A percentile compares a stretch with the other conserved stretches of the same genome.
These are phyloP conservation scores for Eira barbara DNA, from an alignment of 2,113 vertebrate species.

Conservation along the genomic window DNA sequence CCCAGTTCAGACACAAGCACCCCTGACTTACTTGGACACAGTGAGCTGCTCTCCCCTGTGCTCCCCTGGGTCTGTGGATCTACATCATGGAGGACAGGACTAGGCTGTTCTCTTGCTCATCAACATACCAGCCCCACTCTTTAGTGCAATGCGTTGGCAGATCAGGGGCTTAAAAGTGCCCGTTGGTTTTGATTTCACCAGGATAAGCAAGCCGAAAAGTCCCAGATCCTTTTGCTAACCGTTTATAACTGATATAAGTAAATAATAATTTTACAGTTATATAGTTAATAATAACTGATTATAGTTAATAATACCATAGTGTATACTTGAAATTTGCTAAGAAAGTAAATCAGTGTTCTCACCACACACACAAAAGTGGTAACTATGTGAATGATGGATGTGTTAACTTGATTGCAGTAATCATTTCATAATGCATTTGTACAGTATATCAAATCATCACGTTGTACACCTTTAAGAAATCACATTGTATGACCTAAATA, in stretches of 20 bases:
- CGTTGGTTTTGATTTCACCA: background rate
- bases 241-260: no score
- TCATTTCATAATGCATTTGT: background rate
- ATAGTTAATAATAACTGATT: no score
- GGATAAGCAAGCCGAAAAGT: background rate
- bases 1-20: background rate
- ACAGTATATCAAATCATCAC: background rate
- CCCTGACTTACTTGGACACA: background rate
- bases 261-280: no score
- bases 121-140: no score
- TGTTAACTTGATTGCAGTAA: background rate
- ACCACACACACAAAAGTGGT: background rate
- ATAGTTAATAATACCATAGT: background rate
- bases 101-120: background rate
- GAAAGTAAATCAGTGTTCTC: background rate
- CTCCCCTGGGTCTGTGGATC: background rate
- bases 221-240: background rate
- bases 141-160: background rate
- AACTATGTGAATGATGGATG: background rate
- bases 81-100: rapidly evolving
- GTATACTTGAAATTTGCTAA: background rate
- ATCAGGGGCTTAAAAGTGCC: background rate
- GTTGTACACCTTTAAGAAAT: background rate
- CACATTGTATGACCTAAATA: background rate
- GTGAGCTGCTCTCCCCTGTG: background rate